Percentiles rank a stretch among this genome's conserved stretches.
These are phyloP conservation scores for Carabus problematicus DNA, from an alignment of 2,888 invertebrate species.

Conservation along the genomic window DNA sequence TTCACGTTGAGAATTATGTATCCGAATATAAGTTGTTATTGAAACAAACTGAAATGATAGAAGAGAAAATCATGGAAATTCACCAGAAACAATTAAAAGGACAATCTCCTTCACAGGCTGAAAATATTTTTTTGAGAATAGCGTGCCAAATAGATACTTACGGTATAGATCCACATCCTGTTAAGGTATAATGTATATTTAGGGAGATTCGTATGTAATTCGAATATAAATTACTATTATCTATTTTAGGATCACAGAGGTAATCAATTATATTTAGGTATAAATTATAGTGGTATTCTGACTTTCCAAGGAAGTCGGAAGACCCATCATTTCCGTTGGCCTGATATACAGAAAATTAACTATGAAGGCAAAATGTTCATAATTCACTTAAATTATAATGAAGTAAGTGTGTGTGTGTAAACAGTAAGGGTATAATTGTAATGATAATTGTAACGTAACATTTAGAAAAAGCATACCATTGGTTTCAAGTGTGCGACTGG, in stretches of 20 bases:
- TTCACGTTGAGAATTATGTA: slow-evolving; percentile 89
- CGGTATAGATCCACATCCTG: slow-evolving; percentile 97
- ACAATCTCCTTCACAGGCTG: slow-evolving; percentile 85
- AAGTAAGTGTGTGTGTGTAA: slow-evolving; percentile 67
- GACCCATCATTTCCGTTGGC: slow-evolving; percentile 96
- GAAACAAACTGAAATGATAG: slow-evolving; percentile 90
- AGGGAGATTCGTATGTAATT: no score
- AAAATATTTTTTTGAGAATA: slow-evolving; percentile 88
- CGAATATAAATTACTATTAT: slow-evolving; percentile 4
- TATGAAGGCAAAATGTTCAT: slow-evolving; percentile 99
- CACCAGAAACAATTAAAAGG: slow-evolving; percentile 89
- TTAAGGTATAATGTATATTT: slow-evolving; percentile 74
- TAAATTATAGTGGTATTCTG: slow-evolving; percentile 93
- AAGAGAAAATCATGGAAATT: slow-evolving; percentile 91
- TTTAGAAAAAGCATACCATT: slow-evolving; percentile 90
- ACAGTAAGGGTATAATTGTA: slow-evolving; percentile 29
- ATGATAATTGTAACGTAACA: slow-evolving; percentile 50
- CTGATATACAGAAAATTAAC: slow-evolving; percentile 93
- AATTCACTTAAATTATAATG: slow-evolving; percentile 89
- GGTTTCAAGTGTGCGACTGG: slow-evolving; percentile 95
- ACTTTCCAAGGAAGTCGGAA: slow-evolving; percentile 93
- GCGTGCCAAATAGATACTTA: slow-evolving; percentile 94
- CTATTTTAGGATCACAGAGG: slow-evolving; percentile 85
- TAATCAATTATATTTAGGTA: slow-evolving; percentile 90
- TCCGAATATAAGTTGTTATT: slow-evolving; percentile 89